Base-by-base conservation (phyloP, 2,888 invertebrate species). In the Drosophila greeni region DNA sequence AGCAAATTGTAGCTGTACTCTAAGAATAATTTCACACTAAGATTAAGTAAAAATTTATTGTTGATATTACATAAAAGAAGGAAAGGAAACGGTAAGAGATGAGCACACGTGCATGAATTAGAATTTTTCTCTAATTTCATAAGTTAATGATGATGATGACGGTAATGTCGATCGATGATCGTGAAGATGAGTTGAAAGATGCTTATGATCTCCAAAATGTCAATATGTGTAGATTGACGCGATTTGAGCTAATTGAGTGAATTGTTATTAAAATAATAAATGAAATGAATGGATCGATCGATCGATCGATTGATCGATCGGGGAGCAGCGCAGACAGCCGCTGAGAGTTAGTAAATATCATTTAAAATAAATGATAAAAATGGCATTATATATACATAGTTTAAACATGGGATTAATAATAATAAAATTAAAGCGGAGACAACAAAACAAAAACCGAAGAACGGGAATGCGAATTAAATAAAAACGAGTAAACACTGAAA, bases 211-310 rank as follows among this genome's bases (percentile, higher is more conserved):
- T 84, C 76, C 60, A 72, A 31, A 47, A 82, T 70, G 81, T 84
- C 81, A 82, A 82, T 83, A 75, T 69, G 37, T 69, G 64, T 70
- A 75, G 66, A 72, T 82, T 82, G 84, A 56, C 80, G 75, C 66
- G 76, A 82, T 82, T 83, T 72, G 82, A 81, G 79, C 79, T 78
- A 82, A 72, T 79, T 82, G 84, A 82, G 79, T 84, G 81, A 82
- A 82, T 82, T 82, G 81, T 80, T 80, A 77, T 80, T 80, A 72
- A 82, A 82, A 80, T 80, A 79, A 70, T 81, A 81, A 77, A 82
- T 77, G 80, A 65, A 76, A 58, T 75, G 54, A 52, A 64, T 51
- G 75, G 74, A 74, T 64, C 75, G 73, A 74, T 65, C 39, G 60
- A 29, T 60, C 34, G 29, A 29, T 31, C 8, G 5, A 42, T 61